Base-by-base conservation (phyloP, 1,140 invertebrate species). In the Hydropsyche tenuis region DNA sequence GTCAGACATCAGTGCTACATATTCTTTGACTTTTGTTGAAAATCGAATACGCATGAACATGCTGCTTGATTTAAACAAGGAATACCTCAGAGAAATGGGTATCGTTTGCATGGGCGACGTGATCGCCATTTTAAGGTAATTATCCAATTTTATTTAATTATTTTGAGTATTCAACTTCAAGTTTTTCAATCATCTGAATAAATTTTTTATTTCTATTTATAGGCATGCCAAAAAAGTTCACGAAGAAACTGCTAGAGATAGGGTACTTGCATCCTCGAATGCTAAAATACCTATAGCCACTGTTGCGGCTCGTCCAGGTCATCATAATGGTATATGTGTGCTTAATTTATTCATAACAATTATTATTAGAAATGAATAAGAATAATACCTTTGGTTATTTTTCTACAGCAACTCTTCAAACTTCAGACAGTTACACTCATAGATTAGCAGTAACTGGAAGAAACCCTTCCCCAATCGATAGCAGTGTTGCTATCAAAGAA, bases 31-130 rank as follows among this genome's bases (percentile, higher is more conserved):
- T n/a, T 95, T 95, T 81, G 89, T 88, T 2, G 92, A 94, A 77
- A 93, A 95, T 81, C 86, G 93, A 64, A 95, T 95, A 37, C 88
- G 90, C 79, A 88, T 87, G 77, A 90, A 93, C 78, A 95, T 95
- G 93, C 80, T 95, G 22, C 80, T 90, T 53, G 93, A 95, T 80
- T 83, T 95, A 1, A 93, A 90, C 74, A 94, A 94, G 80, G 93
- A 94, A 79, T 93, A 93, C 79, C 82, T 95, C 6, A 87, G 88
- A 73, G 93, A 94, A 78, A 94, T 95, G 92, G 93, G 92, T 0
- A 93, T 95, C 4, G 88, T 87, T 0, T 85, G 91, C 16, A 91
- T 95, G 87, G 94, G 93, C 14, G 93, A 95, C 83, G 89, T 94
- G 60, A 94, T 95, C 79, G 90, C 92, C 12, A 94, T 95, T 77